Base-by-base conservation (phyloP, 2,888 invertebrate species). In the Clepsis dumicolana region DNA sequence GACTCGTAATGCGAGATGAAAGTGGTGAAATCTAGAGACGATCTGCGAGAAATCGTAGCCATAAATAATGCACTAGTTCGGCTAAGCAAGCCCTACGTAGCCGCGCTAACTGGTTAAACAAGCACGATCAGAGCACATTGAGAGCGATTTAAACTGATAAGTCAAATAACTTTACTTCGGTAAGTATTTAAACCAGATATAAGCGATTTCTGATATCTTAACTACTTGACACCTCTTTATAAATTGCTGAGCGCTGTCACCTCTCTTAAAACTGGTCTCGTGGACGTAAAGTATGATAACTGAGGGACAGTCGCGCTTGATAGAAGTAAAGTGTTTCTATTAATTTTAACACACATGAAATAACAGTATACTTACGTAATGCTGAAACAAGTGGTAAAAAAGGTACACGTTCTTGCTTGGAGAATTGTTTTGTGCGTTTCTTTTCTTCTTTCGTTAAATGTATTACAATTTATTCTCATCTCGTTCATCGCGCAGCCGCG, bases 11-110 rank as follows among this genome's bases (percentile, higher is more conserved):
- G 86, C 87, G 73, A 91, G 89, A 91, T 87, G 93, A 93, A 93
- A 93, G 91, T 92, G 84, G 93, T 87, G 93, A 93, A 93, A 93
- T 90, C 91, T 88, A 75, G 79, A 82, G 84, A 84, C 77, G 82
- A 81, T 67, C 84, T 78, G 75, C 87, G 87, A 92, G 93, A 93
- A 92, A 91, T 92, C 91, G 87, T 84, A 78, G 80, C 80, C 76
- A 86, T 92, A 93, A 91, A 93, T 93, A 93, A 90, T 91, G 88
- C 90, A 91, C 91, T 87, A 89, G 91, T 88, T 90, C 80, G 78
- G 79, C 76, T 82, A 77, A 81, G 76, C 79, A 76, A 86, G 90
- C 90, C 92, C 92, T 92, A 88, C 86, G 81, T 81, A 77, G 78
- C 65, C 78, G 4, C 25, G 50, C 38, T 32, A 63, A 68, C 68